Conservation (phyloP, 2,113 vertebrate genomes). For the Coryphaenoides rupestris region DNA sequence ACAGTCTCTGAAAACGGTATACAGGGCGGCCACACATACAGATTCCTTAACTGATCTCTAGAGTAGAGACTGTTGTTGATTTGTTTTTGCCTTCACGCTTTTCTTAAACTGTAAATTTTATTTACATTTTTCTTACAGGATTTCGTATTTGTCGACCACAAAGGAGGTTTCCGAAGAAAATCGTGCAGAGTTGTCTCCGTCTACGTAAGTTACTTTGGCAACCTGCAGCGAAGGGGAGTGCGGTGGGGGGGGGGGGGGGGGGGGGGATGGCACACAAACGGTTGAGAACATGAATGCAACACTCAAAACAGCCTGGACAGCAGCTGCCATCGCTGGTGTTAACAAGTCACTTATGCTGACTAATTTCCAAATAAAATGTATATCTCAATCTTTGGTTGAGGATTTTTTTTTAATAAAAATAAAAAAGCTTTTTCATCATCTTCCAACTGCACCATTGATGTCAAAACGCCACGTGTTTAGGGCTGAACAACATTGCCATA, state of each 20-base stretch:
- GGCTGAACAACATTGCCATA: too few relatives aligned
- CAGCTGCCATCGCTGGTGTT: too few relatives aligned
- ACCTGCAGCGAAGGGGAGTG: conserved; percentile 84
- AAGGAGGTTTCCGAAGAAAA: conserved; percentile 95
- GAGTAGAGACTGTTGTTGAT: conserved; percentile 28
- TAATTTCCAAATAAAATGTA: too few relatives aligned
- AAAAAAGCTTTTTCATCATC: too few relatives aligned
- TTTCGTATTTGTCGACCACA: conserved; percentile 95
- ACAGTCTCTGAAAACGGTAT: conserved; percentile 58
- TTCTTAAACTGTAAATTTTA: conserved; percentile 10
- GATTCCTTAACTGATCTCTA: conserved; percentile 53
- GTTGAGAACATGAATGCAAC: too few relatives aligned
- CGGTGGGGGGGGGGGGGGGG: neutral
- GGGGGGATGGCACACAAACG: neutral
- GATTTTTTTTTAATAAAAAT: too few relatives aligned
- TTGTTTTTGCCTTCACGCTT: conserved; percentile 42
- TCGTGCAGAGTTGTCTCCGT: conserved; percentile 83
- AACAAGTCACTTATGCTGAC: too few relatives aligned
- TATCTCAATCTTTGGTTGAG: too few relatives aligned
- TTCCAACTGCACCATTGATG: too few relatives aligned
- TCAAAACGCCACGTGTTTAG: too few relatives aligned
- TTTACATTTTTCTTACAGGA: conserved; percentile 80
- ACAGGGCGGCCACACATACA: conserved; percentile 60
- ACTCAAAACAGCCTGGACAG: too few relatives aligned
- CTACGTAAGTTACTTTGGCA: conserved; percentile 90